Base-by-base conservation (phyloP, 2,888 invertebrate species). In the Tillus elongatus region DNA sequence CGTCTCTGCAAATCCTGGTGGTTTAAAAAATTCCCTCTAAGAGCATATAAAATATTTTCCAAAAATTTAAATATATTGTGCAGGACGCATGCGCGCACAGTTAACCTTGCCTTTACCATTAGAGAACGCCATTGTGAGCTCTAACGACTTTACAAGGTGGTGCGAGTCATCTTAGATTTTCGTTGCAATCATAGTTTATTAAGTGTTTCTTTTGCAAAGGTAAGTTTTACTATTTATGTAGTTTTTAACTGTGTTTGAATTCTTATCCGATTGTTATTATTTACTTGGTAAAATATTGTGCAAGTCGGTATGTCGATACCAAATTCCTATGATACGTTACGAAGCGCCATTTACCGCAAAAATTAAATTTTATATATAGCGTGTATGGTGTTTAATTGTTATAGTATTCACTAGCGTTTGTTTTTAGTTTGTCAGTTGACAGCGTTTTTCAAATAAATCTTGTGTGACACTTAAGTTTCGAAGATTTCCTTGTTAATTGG, bases 71-170 rank as follows among this genome's bases (percentile, higher is more conserved):
- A n/a, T n/a, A n/a, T n/a, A n/a, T n/a, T n/a, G n/a, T n/a, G n/a
- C n/a, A n/a, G n/a, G n/a, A n/a, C 24, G 24, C 24, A 19, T 19
- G 24, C 24, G 24, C 24, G 6, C 14, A 27, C 14, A 3, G 15
- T 24, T 26, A 24, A 35, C 33, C 31, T 41, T 38, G 35, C 41
- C 42, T 40, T 44, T 40, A 37, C 45, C 41, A 40, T 36, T 66
- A 70, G 75, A 73, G 76, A 79, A 82, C 82, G 82, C 82, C 82
- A 82, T 83, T 82, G 81, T 82, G 80, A 77, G 72, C 82, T 78
- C 74, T 81, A 82, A 78, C 79, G 80, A 79, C 81, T 79, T 73
- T 69, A 63, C 57, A 58, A 63, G 66, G 67, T 69, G 69, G 70
- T 68, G 69, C 74, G 73, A 74, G 72, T 68, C 73, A 79, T 79